Evolutionary conservation across 2,888 invertebrate species (phyloP), one percentile per base, ranked within the genome.

Genomic region (Acanthosepion lycidas): DNA sequence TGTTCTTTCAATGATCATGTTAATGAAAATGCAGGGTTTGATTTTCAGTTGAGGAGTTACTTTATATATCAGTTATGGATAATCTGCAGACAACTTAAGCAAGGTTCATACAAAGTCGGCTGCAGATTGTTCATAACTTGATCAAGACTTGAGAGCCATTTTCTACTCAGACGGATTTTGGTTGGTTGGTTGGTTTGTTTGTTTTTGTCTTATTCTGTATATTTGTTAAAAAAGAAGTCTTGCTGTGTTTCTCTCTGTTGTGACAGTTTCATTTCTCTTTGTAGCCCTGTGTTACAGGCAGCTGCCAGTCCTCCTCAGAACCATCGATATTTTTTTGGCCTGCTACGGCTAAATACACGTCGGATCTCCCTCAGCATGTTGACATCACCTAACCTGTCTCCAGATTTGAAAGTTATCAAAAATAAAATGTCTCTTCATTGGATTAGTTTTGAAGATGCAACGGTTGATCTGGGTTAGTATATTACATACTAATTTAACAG

Each of bases 391-490:
- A 99, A 99, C 97, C 98, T 99, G 95, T 98, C 98, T 0, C 97
- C 98, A 0, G 98, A 98, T 96, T 98, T 99, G 95, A 98, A 98
- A 95, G 98, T 98, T 95, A 98, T 99, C 94, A 99, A 99, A 98
- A 98, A 98, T 95, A 98, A 98, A 95, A 98, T 99, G 94, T 99
- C 99, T 1, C 98, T 99, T 92, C 99, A 99, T 92, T 98, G 99
- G 95, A 98, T 99, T 96, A 98, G 98, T 97, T 99, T 99, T 98
- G 99, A 99, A 98, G 99, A 99, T 97, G 99, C 99, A 28, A 98
- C 98, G 92, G 99, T 99, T 28, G 99, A 99, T 97, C 98, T 99
- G 95, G 97, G 97, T 97, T 95, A 95, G 96, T 96, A 23, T 23
- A 42, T 42, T 42, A 42, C 42, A 42, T 42, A 42, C 42, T 42